Base-by-base conservation (phyloP, 2,888 invertebrate species). In the Eristalis intricaria region DNA sequence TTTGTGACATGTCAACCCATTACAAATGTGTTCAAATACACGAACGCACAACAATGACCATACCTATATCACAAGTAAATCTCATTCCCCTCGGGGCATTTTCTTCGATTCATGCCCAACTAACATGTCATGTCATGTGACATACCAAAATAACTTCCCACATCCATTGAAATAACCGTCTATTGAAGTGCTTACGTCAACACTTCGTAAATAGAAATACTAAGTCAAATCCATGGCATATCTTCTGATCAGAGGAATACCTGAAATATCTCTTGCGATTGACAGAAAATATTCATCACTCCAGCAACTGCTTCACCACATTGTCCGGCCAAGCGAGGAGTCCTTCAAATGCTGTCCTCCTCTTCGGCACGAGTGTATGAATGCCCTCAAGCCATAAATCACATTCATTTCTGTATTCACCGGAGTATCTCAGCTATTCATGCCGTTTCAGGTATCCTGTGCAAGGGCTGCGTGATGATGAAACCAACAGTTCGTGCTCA, bases 361-460 rank as follows among this genome's bases (percentile, higher is more conserved):
- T 19, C 7, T 8, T 8, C 0, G 19, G 2, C 19, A 10, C 19
- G 19, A 50, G 1, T 1, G 8, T 50, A 50, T 19, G 50, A 50
- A 50, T n/a, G 50, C n/a, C 43, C 50, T 19, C 4, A 50, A 19
- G 50, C 50, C 19, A 58, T 58, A 58, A 58, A 69, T 69, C 69
- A 29, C 32, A 69, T 35, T 58, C 56, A 32, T 32, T 19, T 58
- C 69, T 69, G 35, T 69, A 56, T 69, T 69, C 35, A 58, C 32
- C 13, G 32, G 22, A 58, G 7, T 50, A 69, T 69, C 56, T 29
- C 35, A 32, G 58, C 35, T 58, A 35, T 58, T 56, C 22, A 35
- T 58, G 19, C 11, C 19, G 56, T 56, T 68, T 50, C 56, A 68
- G 13, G 10, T 35, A 32, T 56, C 56, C 50, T 56, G 56, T 50